phyloP scores from a whole-genome alignment of 1,140 invertebrate species.

The Caenorhabditis tropicalis region DNA sequence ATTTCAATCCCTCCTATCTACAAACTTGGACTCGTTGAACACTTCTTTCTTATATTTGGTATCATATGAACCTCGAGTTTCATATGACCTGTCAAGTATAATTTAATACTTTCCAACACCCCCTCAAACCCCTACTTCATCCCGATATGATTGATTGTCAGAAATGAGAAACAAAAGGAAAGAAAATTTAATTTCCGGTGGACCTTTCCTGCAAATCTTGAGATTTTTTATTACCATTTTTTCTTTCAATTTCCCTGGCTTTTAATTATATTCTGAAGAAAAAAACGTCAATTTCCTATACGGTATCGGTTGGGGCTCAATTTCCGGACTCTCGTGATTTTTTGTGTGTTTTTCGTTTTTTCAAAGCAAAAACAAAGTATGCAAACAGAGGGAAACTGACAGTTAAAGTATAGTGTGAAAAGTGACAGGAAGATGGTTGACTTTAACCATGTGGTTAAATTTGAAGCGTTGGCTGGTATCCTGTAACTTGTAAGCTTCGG shows the following conservation, averaged over 20 bases:
- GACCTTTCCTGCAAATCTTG: not conserved
- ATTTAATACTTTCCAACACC: not conserved
- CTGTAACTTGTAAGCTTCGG: no score
- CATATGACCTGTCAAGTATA: no score
- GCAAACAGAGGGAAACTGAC: no score
- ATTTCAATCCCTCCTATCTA: no score
- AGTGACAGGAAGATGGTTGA: not conserved
- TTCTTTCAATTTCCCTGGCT: not conserved
- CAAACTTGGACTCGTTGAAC: no score
- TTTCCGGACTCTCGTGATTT: not conserved
- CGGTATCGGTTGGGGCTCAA: not conserved
- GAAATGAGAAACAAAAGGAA: not conserved
- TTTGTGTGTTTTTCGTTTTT: not conserved
- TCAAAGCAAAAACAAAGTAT: not conserved
- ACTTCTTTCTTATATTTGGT: no score
- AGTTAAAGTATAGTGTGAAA: no score
- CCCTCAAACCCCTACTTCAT: not conserved
- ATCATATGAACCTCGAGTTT: no score
- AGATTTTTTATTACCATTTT: constrained; percentile 18
- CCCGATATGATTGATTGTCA: not conserved
- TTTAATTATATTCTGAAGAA: not conserved
- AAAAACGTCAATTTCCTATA: not conserved
- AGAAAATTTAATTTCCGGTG: constrained; percentile 25
- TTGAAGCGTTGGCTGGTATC: no score
- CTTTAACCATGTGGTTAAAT: no score